Conservation (phyloP, 2,113 vertebrate species). For the Neopipo cinnamomea region DNA sequence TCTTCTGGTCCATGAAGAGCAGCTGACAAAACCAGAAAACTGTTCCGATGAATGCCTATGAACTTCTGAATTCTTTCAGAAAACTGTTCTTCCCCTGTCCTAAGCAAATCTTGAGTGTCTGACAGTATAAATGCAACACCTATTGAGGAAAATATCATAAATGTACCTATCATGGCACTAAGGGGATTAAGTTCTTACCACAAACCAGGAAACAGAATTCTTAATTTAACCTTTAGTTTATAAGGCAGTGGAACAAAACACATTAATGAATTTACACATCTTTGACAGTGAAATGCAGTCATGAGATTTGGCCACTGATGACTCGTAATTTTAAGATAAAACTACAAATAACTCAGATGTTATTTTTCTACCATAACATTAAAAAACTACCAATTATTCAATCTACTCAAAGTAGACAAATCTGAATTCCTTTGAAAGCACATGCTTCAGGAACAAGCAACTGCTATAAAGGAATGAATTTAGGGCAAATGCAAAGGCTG, state of each 20-base stretch:
- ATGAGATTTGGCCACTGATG: background rate
- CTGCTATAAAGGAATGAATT: background rate
- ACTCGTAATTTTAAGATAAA: background rate
- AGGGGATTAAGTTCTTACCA: background rate
- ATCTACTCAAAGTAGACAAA: background rate
- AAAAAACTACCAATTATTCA: background rate
- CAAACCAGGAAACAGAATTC: background rate
- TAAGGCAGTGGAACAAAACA: background rate
- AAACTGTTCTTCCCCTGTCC: conserved; percentile 66
- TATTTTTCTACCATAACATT: background rate
- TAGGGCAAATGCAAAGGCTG: background rate
- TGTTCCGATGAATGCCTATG: conserved; percentile 85
- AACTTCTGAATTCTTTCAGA: conserved; percentile 80
- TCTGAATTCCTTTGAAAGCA: background rate
- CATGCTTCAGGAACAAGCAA: background rate
- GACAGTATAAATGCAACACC: conserved; percentile 89
- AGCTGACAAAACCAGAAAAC: conserved; percentile 85
- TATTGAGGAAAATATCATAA: conserved; percentile 43
- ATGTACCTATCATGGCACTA: background rate
- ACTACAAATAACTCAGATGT: background rate
- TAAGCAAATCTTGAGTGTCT: conserved; percentile 74
- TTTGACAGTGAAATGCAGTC: background rate
- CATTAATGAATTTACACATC: background rate
- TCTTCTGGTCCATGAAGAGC: conserved; percentile 81
- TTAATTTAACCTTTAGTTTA: background rate